Evolutionary conservation across 2,113 vertebrate genomes (phyloP), one percentile per base, ranked within the genome.

Genomic region (Anarhynchus alexandrinus): DNA sequence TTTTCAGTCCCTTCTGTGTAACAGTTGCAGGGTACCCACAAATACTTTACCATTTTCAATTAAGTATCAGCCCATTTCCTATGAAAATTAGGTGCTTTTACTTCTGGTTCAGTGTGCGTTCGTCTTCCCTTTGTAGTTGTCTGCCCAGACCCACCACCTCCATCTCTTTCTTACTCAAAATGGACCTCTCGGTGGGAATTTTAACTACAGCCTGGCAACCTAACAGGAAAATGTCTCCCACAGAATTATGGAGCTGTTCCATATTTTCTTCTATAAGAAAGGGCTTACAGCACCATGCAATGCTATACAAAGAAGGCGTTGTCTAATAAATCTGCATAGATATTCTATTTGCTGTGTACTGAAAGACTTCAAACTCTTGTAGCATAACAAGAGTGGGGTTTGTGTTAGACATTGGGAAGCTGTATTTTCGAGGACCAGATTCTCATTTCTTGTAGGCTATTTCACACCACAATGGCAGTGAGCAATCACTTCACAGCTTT

Each of bases 241-340:
- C 52, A 66, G 92, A 94, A 95, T 88, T 82, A 89, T 70, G 71
- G 89, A 97, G 93, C 81, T 93, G 86, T 91, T 95, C 84, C 74
- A 84, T 97, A 94, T 87, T 93, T 97, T 70, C 70, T 82, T 80
- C 91, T 70, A 26, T 94, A 93, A 77, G 93, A 93, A 93, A 95
- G 38, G 38, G 64, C 54, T 94, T 85, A 92, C 73, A 97, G 91
- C 78, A 93, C 45, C 81, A 80, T 70, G 54, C 77, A 80, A 32
- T 27, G 32, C 61, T 65, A 32, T 49, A 95, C 93, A 95, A 96
- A 96, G 95, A 78, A 74, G 86, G 77, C 22, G 86, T 65, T 96
- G 96, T 95, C 78, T 85, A 20, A 73, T 91, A 80, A 89, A 93
- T 87, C 91, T 91, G 81, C 94, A 73, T 26, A 81, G 88, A 90